Evolutionary conservation across 2,888 invertebrate genomes (phyloP).

Genomic region (Dasysyrphus albostriatus): DNA sequence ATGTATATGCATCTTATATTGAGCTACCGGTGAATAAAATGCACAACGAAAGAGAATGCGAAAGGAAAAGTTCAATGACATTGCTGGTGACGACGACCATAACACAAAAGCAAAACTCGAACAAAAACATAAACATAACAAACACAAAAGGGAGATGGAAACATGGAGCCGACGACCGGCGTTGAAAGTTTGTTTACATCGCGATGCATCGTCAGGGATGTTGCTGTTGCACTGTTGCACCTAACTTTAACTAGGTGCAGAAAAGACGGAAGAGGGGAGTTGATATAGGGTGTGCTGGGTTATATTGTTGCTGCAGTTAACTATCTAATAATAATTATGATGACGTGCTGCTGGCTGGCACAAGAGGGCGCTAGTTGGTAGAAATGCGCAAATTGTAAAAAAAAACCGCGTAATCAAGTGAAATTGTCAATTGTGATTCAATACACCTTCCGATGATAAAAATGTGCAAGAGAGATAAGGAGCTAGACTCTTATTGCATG

Average conservation of each 20-base stretch:
- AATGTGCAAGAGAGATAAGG: background rate
- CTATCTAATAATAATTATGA: background rate
- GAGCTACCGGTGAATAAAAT: constrained; percentile 29
- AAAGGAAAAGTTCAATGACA: constrained; percentile 74
- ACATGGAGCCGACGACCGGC: constrained; percentile 73
- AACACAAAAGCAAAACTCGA: constrained; percentile 77
- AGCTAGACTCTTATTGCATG: constrained; percentile 19
- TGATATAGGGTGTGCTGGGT: background rate
- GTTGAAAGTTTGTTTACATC: constrained; percentile 75
- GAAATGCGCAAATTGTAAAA: constrained; percentile 43
- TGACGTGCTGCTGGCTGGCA: background rate
- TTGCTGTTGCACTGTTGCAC: constrained; percentile 75
- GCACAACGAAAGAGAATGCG: constrained; percentile 56
- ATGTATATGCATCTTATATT: background rate
- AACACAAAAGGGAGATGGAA: constrained; percentile 45
- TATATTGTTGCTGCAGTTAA: constrained; percentile 1
- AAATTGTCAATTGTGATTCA: constrained; percentile 39
- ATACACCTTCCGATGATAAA: constrained; percentile 29
- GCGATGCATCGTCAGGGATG: constrained; percentile 69
- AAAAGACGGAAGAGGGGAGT: constrained; percentile 22
- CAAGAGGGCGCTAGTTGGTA: constrained; percentile 34
- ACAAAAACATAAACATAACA: constrained; percentile 75
- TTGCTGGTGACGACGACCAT: constrained; percentile 45
- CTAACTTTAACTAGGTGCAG: constrained; percentile 1
- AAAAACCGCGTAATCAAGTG: constrained; percentile 20